These are phyloP conservation scores for Lampropteryx suffumata DNA, from an alignment of 2,888 invertebrate species.

Conservation along the genomic window DNA sequence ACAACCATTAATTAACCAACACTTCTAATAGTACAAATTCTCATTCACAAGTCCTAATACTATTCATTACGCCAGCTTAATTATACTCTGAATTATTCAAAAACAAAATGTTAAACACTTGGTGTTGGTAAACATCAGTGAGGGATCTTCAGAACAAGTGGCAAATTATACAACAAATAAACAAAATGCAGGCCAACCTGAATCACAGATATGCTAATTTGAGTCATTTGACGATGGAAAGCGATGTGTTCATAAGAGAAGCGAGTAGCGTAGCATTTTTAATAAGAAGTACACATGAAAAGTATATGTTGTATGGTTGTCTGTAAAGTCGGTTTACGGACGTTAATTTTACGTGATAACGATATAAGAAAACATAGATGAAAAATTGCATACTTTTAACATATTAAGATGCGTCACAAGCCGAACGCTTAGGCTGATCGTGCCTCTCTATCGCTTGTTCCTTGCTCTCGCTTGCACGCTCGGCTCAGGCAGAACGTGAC, in stretches of 20 bases:
- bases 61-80: conserved; percentile 15
- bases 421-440: no score
- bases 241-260: conserved; percentile 15
- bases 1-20: no score
- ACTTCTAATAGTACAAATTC: not conserved
- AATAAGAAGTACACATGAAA: no score
- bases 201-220: conserved; percentile 62
- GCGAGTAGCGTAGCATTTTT: conserved; percentile 9
- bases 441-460: no score
- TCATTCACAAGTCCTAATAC: not conserved
- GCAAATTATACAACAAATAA: conserved; percentile 35
- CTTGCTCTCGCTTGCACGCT: no score
- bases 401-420: no score
- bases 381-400: no score
- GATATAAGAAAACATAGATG: no score
- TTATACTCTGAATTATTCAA: conserved; percentile 30
- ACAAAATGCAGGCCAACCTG: conserved; percentile 42
- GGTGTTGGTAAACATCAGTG: conserved; percentile 29
- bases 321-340: no score
- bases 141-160: conserved; percentile 24
- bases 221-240: conserved; percentile 45
- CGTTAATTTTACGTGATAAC: no score
- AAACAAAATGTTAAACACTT: conserved; percentile 22
- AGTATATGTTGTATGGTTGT: no score
- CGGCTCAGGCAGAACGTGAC: no score